Evolutionary conservation across 37 sponge, comb jelly and placozoan genomes (phyloP), one percentile per base, ranked within the genome.

Genomic region (Hexactinellida sp.): DNA sequence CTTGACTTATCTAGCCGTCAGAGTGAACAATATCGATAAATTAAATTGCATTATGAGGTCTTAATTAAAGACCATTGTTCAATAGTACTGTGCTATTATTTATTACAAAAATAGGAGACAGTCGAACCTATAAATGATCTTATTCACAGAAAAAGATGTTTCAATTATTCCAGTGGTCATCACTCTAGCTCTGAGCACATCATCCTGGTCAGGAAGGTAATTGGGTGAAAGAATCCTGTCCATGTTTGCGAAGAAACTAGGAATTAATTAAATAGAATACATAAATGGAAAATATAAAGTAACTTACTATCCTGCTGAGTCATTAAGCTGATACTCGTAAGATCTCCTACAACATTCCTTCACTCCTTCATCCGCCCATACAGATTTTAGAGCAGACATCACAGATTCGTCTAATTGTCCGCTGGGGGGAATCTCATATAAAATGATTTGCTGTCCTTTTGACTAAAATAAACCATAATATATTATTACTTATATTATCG

Each of bases 291-390:
- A n/a, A n/a, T n/a, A n/a, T 36, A 38, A 10, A 38, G 36, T 0
- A 0, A 89, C 98, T 92, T 41, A 97, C 98, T 97, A 97, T 1
- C 94, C 92, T 23, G 98, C 98, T 0, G 98, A 97, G 84, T 97
- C 98, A 84, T 97, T 97, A 83, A 97, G 94, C 82, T 97, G 95
- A 88, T 95, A 97, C 89, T 97, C 98, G 86, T 92, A 91, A 24
- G 94, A 94, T 36, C 93, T 86, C 24, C 41, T 38, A 54, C 89
- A 92, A 84, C 93, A 92, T 36, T 90, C 87, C 19, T 91, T 82
- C 24, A 97, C 94, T 32, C 95, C 95, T 0, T 37, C 88, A 76
- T 97, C 98, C n/a, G 38, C 52, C 98, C 95, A 95, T 34, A 97
- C 87, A 21, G 55, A 36, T 82, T 82, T 85, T 21, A 97, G 85